Evolutionary conservation across 2,888 invertebrate genomes (phyloP).

Genomic region (Ormyrus pomaceus): DNA sequence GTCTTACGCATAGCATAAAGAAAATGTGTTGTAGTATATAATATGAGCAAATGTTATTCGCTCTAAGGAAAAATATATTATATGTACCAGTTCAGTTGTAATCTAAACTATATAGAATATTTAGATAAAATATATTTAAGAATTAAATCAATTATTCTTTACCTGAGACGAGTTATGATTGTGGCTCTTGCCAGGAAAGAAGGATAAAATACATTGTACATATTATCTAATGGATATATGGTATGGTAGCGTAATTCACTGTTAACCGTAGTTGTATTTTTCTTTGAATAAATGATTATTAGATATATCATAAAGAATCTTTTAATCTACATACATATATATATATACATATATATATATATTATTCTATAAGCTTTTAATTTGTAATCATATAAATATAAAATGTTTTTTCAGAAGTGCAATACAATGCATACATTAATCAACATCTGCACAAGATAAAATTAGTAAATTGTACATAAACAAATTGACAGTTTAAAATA

Average conservation of each 20-base stretch:
- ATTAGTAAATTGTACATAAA: slow-evolving; percentile 36
- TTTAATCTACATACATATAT: slow-evolving; percentile 1
- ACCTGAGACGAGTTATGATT: slow-evolving; percentile 21
- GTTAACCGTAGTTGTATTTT: slow-evolving; percentile 73
- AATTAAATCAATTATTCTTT: slow-evolving; percentile 46
- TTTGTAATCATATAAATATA: background rate
- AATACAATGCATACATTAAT: background rate
- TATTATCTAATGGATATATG: slow-evolving; percentile 68
- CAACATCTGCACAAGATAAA: background rate
- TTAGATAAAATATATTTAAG: slow-evolving; percentile 60
- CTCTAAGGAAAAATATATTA: slow-evolving; percentile 60
- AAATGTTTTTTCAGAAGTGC: slow-evolving; percentile 13
- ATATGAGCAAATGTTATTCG: slow-evolving; percentile 62
- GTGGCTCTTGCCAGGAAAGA: slow-evolving; percentile 28
- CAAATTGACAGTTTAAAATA: slow-evolving; percentile 35
- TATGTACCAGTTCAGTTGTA: slow-evolving; percentile 65
- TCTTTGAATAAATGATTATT: slow-evolving; percentile 72
- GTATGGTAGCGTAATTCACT: slow-evolving; percentile 70
- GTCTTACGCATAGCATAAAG: slow-evolving; percentile 58
- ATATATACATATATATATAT: background rate
- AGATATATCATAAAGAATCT: slow-evolving; percentile 60
- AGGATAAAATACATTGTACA: slow-evolving; percentile 64
- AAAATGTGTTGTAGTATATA: slow-evolving; percentile 60
- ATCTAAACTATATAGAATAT: slow-evolving; percentile 60
- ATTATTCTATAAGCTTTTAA: background rate